Evolutionary conservation across 2,888 invertebrate species (phyloP).

Genomic region (Tenthredo livida): DNA sequence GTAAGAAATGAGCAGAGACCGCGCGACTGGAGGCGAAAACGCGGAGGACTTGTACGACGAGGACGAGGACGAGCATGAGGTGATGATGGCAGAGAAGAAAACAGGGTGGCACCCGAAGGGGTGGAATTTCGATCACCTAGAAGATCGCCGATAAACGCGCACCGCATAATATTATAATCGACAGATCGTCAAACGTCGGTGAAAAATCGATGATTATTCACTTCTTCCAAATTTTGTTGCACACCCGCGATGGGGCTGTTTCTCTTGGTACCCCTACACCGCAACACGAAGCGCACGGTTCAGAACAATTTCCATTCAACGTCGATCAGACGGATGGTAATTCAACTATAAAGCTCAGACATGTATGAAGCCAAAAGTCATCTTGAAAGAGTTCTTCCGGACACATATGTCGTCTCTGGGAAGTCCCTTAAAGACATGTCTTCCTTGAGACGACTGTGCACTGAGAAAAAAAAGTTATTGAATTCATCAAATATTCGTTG

Average conservation of each 20-base stretch:
- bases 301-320: background rate
- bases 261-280: background rate
- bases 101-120: background rate
- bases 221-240: background rate
- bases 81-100: background rate
- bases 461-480: too few relatives aligned
- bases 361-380: background rate
- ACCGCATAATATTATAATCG: slow-evolving; percentile 26
- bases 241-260: background rate
- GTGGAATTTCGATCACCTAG: slow-evolving; percentile 15
- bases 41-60: slow-evolving; percentile 8
- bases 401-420: background rate
- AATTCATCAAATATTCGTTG: too few relatives aligned
- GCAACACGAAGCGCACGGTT: background rate
- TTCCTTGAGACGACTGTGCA: background rate
- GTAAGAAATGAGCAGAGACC: slow-evolving; percentile 47
- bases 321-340: background rate
- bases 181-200: slow-evolving; percentile 13
- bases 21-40: slow-evolving; percentile 18
- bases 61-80: background rate
- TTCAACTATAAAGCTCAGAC: background rate
- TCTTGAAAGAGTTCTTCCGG: background rate
- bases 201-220: background rate
- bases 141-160: background rate
- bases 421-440: background rate